Base-by-base conservation (phyloP, 2,113 vertebrate species). In the Scopus umbretta region DNA sequence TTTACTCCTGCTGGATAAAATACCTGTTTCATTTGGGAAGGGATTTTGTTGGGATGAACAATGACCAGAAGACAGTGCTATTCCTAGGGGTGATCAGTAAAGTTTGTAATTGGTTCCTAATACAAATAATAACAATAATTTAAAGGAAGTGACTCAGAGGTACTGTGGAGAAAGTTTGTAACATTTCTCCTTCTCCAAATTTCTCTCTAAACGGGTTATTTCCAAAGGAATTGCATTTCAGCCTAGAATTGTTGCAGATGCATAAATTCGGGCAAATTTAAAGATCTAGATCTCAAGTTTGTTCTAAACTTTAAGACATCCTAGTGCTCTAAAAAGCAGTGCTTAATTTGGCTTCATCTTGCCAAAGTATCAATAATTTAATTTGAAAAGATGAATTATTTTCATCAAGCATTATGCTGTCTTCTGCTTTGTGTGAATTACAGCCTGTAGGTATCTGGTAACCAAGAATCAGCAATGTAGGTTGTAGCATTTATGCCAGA, bases 331-430 rank as follows among this genome's bases (percentile, higher is more conserved):
- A 94, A 90, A 92, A 88, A 71, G 7, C 30, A 88, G 13, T 45
- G 49, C 68, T 90, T 92, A 94, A 75, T 80, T 87, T 74, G 20
- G 14, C 86, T 86, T 95, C 88, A 88, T 83, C 81, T 96, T 91
- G 38, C 72, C 7, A 84, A 94, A 92, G 40, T 75, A 90, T 74
- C 32, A 76, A 80, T 43, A 90, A 87, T 90, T 86, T 92, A 94
- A 91, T 96, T 96, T 74, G 59, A 88, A 88, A 90, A 94, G 59
- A 85, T 43, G 20, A 62, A 82, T 92, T 94, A 62, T 96, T 98
- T 90, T 94, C 88, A 87, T 90, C 70, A 92, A 76, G 11, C 72
- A 70, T 47, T 90, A 70, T 91, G 30, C 21, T 73, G 83, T 42
- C 52, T 93, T 90, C 88, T 80, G 22, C 40, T 84, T 40, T 38